Evolutionary conservation across 1,140 invertebrate species (phyloP).

Genomic region (Neodiprion pinetum): DNA sequence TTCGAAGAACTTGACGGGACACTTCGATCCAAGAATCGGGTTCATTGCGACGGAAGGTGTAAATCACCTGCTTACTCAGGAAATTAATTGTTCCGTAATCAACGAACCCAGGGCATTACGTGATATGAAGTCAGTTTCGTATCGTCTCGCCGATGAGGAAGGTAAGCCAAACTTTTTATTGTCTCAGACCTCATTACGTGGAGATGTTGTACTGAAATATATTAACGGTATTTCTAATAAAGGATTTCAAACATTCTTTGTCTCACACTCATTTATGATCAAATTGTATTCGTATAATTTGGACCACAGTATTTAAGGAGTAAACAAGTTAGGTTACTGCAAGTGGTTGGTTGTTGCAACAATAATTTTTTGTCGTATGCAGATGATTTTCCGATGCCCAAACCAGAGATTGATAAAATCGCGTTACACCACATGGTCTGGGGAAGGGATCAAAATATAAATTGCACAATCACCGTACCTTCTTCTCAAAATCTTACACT

Average conservation of each 20-base stretch:
- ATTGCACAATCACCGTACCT: too few relatives aligned
- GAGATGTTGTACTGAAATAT: too few relatives aligned
- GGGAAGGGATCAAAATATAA: conserved; percentile 35
- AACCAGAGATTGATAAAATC: conserved; percentile 38
- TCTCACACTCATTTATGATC: too few relatives aligned
- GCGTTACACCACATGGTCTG: conserved; percentile 38
- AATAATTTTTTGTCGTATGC: conserved; percentile 12
- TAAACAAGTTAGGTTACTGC: conserved; percentile 51
- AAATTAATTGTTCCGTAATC: conserved; percentile 30
- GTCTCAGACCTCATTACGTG: too few relatives aligned
- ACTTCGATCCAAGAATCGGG: conserved; percentile 67
- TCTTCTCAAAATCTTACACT: neutral
- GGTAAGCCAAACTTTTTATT: too few relatives aligned
- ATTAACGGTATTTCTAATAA: too few relatives aligned
- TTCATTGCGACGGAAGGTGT: conserved; percentile 59
- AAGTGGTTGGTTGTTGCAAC: conserved; percentile 16
- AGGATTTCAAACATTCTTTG: too few relatives aligned
- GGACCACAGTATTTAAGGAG: conserved; percentile 54
- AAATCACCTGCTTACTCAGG: conserved; percentile 56
- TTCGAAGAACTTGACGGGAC: conserved; percentile 42
- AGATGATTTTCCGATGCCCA: conserved; percentile 29
- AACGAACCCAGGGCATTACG: too few relatives aligned
- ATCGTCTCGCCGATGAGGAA: too few relatives aligned
- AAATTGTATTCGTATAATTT: too few relatives aligned
- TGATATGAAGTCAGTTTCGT: too few relatives aligned